phyloP scores from a whole-genome alignment of 2,888 invertebrate genomes.

The Abrostola tripartita region DNA sequence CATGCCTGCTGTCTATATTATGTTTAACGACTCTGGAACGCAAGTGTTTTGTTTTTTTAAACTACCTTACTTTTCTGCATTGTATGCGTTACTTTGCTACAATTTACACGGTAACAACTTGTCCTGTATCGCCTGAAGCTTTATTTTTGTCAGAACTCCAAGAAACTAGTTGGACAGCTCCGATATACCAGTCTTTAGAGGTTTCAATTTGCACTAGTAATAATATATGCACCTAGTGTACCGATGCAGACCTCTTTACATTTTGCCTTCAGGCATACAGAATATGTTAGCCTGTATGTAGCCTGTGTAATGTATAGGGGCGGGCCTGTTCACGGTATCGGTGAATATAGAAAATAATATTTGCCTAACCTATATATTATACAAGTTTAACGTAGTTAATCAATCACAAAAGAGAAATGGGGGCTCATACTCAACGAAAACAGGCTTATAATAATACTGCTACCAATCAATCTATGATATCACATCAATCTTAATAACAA shows the following conservation, averaged over 20 bases:
- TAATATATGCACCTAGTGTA: slow-evolving; percentile 1
- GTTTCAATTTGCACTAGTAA: slow-evolving; percentile 3
- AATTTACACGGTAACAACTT: slow-evolving; percentile 1
- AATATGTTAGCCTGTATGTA: not conserved
- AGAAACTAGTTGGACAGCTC: not conserved
- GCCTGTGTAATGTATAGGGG: not conserved
- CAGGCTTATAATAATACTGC: too few relatives aligned
- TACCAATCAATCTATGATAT: too few relatives aligned
- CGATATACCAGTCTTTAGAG: not conserved
- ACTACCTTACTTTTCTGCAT: not conserved
- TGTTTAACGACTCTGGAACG: too few relatives aligned
- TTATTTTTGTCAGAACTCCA: slow-evolving; percentile 5
- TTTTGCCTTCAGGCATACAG: not conserved
- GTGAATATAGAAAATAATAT: too few relatives aligned
- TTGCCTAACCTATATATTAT: too few relatives aligned
- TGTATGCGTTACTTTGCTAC: not conserved
- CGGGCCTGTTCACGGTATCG: too few relatives aligned
- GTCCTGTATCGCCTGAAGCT: slow-evolving; percentile 1
- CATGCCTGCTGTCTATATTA: too few relatives aligned
- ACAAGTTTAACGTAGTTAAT: too few relatives aligned
- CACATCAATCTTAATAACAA: too few relatives aligned
- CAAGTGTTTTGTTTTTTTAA: not conserved
- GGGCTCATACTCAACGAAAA: too few relatives aligned
- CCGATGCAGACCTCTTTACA: not conserved
- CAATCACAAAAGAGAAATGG: too few relatives aligned